Conservation (phyloP, 2,113 vertebrate species). For the Triplophysa siluroides region DNA sequence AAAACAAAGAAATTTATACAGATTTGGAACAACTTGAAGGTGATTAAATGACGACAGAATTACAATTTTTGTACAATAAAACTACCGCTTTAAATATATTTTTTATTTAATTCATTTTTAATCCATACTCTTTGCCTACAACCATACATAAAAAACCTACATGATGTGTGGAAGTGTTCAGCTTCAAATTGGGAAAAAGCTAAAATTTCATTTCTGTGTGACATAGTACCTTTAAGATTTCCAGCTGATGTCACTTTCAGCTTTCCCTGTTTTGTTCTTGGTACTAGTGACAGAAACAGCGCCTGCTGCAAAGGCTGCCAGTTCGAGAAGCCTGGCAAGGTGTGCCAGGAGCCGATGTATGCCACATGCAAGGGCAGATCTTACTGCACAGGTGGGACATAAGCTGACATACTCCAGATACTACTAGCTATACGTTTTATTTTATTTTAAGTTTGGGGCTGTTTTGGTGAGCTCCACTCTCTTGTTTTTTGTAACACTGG, state of each 20-base stretch:
- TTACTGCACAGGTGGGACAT: conserved; percentile 86
- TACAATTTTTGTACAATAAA: too few relatives aligned
- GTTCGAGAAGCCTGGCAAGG: conserved; percentile 83
- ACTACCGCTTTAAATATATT: too few relatives aligned
- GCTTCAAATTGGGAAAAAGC: too few relatives aligned
- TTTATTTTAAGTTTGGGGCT: neutral
- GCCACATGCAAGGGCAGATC: conserved; percentile 94
- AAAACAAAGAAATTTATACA: too few relatives aligned
- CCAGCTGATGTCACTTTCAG: neutral
- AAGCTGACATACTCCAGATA: neutral
- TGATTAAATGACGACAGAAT: too few relatives aligned
- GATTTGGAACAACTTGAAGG: too few relatives aligned
- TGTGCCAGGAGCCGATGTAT: conserved; percentile 93
- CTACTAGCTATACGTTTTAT: neutral
- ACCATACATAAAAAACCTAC: too few relatives aligned
- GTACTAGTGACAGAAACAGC: conserved; percentile 71
- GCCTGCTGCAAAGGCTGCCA: conserved; percentile 77
- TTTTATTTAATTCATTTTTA: too few relatives aligned
- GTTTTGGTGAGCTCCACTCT: neutral
- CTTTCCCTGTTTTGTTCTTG: neutral
- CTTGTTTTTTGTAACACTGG: neutral
- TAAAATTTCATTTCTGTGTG: too few relatives aligned
- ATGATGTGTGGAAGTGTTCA: too few relatives aligned
- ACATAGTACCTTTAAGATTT: neutral
- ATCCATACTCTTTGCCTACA: too few relatives aligned